These are phyloP conservation scores for Pseudotriccus pelzelni DNA, from an alignment of 2,797 vertebrate genomes.

Conservation along the genomic window DNA sequence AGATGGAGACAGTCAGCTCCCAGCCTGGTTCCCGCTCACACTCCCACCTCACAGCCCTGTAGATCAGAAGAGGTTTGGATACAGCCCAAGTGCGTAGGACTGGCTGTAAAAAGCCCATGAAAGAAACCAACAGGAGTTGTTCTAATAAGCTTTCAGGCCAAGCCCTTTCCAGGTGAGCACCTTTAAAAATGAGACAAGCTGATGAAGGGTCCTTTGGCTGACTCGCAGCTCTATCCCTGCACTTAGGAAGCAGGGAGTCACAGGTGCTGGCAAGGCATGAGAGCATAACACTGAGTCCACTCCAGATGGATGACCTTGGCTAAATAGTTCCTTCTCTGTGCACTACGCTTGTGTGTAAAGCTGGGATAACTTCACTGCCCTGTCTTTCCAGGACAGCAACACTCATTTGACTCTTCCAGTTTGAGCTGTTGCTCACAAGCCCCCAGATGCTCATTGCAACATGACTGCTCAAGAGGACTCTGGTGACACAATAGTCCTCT, in stretches of 20 bases:
- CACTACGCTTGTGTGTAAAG: background rate
- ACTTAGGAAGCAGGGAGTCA: background rate
- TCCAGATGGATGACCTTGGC: background rate
- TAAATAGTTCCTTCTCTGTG: background rate
- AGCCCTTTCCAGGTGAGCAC: background rate
- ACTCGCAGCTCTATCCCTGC: background rate
- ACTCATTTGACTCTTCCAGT: background rate
- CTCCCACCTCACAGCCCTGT: conserved; percentile 47
- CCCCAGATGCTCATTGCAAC: background rate
- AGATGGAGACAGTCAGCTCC: conserved; percentile 54
- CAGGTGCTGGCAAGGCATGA: background rate
- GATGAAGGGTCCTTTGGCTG: background rate
- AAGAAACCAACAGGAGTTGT: conserved; percentile 12
- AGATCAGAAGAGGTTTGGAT: conserved; percentile 37
- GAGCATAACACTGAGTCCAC: background rate
- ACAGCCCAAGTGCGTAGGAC: background rate
- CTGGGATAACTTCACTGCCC: background rate
- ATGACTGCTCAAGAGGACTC: background rate
- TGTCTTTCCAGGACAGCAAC: background rate
- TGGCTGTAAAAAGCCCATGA: conserved; percentile 11
- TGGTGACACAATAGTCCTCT: background rate
- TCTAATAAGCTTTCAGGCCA: conserved; percentile 17
- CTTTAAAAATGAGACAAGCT: background rate
- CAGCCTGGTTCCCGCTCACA: conserved; percentile 42
- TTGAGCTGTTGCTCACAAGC: background rate